Percentiles rank a stretch among this genome's conserved stretches.
phyloP scores from a whole-genome alignment of 2,888 invertebrate species.

The Heteromurus nitidus region DNA sequence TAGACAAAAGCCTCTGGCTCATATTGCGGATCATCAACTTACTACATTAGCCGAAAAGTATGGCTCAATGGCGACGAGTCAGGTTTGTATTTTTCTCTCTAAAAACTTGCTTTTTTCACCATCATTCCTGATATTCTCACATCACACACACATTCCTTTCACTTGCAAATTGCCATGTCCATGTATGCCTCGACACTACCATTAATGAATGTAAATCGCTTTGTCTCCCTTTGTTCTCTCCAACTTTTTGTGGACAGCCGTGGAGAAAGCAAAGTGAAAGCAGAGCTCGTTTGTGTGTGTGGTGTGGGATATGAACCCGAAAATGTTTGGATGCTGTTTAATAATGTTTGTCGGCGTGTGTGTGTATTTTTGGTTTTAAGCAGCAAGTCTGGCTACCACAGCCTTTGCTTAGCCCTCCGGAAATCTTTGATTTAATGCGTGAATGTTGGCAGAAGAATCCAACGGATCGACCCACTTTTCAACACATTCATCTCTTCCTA shows the following conservation, averaged over 20 bases:
- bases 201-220: constrained; percentile 31
- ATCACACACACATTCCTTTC: background rate
- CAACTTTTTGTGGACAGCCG: background rate
- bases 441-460: constrained; percentile 82
- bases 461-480: constrained; percentile 79
- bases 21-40: constrained; percentile 80
- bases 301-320: background rate
- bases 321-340: background rate
- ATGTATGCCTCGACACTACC: constrained; percentile 4
- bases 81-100: constrained; percentile 59
- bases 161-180: constrained; percentile 19
- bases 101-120: too few species aligned
- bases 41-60: constrained; percentile 81
- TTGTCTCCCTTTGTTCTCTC: background rate
- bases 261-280: background rate
- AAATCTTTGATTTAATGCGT: constrained; percentile 85
- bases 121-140: background rate
- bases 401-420: constrained; percentile 85
- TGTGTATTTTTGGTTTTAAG: constrained; percentile 8
- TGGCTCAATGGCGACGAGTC: constrained; percentile 70
- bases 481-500: constrained; percentile 83
- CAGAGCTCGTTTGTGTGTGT: too few species aligned
- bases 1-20: constrained; percentile 80
- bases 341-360: constrained; percentile 3
- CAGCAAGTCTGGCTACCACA: constrained; percentile 81